Conservation (phyloP, 2,113 vertebrate genomes). For the Campylorhamphus procurvoides region DNA sequence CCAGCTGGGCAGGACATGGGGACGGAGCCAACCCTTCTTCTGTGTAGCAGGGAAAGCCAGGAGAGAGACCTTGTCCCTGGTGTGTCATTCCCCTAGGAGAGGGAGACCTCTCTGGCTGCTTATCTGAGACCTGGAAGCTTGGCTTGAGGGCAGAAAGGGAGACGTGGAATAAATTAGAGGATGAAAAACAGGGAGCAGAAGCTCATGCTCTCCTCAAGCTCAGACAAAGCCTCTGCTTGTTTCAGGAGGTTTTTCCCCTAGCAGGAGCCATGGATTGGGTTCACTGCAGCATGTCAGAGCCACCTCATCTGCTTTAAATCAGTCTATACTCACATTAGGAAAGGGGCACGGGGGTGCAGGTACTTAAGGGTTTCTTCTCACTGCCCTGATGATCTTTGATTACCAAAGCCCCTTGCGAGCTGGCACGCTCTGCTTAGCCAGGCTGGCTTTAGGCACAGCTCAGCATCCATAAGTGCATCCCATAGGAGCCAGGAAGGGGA, state of each 20-base stretch:
- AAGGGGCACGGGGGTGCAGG: background rate
- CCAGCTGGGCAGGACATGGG: background rate
- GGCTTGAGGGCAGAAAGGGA: background rate
- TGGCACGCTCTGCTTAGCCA: background rate
- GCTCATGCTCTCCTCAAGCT: rapidly evolving
- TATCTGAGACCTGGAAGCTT: background rate
- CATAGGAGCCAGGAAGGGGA: background rate
- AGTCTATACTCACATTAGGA: background rate
- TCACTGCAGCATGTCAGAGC: background rate
- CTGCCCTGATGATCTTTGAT: background rate
- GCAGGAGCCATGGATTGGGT: rapidly evolving
- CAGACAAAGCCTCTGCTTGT: background rate
- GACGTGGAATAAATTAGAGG: background rate
- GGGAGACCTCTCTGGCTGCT: background rate
- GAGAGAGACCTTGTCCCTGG: background rate
- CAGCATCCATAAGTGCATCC: background rate
- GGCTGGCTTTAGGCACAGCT: background rate
- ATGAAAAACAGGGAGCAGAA: background rate
- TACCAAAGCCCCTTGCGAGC: background rate
- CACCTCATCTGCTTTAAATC: background rate
- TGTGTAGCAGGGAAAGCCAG: background rate
- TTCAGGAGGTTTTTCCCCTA: background rate
- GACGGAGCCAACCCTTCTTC: background rate
- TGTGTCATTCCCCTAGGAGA: background rate
- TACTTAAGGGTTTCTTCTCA: background rate